Base-by-base conservation (phyloP, 2,113 vertebrate species). In the Sinocyclocheilus anshuiensis region DNA sequence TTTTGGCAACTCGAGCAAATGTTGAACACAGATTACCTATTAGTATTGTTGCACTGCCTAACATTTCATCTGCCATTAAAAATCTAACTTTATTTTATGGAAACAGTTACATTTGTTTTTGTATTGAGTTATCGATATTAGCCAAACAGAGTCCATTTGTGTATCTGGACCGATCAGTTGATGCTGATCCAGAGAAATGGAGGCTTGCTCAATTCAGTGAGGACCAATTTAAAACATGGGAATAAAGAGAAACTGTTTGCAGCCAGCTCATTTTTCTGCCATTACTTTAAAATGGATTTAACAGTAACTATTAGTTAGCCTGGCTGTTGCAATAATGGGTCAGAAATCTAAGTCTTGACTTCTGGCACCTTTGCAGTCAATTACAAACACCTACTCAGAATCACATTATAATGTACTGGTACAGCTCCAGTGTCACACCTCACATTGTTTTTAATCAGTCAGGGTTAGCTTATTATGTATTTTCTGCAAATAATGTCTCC, bases 361-460 rank as follows among this genome's bases (percentile, higher is more conserved):
- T 55, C 29, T 59, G 53, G 18, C 18, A 22, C 33, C 16, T 36
- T 79, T 79, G 55, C 11, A 57, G 77, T 39, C 50, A 78, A 36
- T 29, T 79, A 13, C 77, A 59, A 59, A 79, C 77, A 57, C 53
- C 53, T 59, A 79, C 77, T 79, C 29, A 79, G 53, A 79, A 79
- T 59, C 6, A 13, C 11, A 59, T 79, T 79, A 59, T 59, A 33
- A 36, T 53, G 24, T 59, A 79, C 77, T 59, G 29, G 53, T 53
- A 79, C 16, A 57, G 53, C 26, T 78, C 77, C 77, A 78, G 3
- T 72, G 10, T 39, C 33, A 39, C 33, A 72, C 69, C 69, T 72
- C 39, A 72, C 18, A 42, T 42, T 12, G 22, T 22, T 72, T 72
- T 11, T 10, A 72, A 72, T 72, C 69, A 72, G 69, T 39, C 71